Evolutionary conservation across 2,797 vertebrate species (phyloP), one percentile per base, ranked within the genome.

Genomic region (Falco columbarius): DNA sequence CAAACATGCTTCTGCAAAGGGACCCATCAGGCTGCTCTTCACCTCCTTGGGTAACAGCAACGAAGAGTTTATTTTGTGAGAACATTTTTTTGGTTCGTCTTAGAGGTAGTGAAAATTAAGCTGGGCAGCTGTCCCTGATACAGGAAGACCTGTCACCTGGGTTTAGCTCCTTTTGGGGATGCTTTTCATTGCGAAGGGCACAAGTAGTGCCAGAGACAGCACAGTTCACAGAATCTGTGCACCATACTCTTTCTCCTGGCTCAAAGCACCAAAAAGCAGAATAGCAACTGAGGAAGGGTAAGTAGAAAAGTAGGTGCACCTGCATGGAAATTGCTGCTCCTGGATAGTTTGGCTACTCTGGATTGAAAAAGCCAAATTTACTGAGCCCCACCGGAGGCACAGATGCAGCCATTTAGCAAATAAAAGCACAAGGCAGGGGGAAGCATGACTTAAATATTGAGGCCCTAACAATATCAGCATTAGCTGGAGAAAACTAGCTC

Each of bases 251-350:
- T 85, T 85, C 51, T 90, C 30, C n/a, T 34, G 54, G 29, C n/a
- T 67, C 40, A 89, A 77, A 82, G n/a, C 49, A 59, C 16, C 29
- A 40, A 81, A 86, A 52, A 34, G 9, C 62, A 46, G 26, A 86
- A 55, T 10, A 84, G 8, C 22, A 59, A 23, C 38, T 86, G 38
- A 66, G 29, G 51, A 30, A 34, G 76, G 18, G 5, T 44, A 82
- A 92, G 40, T n/a, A 80, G 52, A 79, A 84, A 81, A 93, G 44
- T 38, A 86, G 44, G 29, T 84, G 77, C 82, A 93, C 90, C 91
- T 92, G 88, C 81, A 38, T 67, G 55, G 59, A 70, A 95, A 94
- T 86, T 79, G 76, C 70, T 66, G 51, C 58, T 80, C 67, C 18
- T 67, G 34, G 36, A 21, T 92, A 56, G 93, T 95, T 90, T 73